phyloP scores from a whole-genome alignment of 2,888 invertebrate species.

The Calliopum simillimum region DNA sequence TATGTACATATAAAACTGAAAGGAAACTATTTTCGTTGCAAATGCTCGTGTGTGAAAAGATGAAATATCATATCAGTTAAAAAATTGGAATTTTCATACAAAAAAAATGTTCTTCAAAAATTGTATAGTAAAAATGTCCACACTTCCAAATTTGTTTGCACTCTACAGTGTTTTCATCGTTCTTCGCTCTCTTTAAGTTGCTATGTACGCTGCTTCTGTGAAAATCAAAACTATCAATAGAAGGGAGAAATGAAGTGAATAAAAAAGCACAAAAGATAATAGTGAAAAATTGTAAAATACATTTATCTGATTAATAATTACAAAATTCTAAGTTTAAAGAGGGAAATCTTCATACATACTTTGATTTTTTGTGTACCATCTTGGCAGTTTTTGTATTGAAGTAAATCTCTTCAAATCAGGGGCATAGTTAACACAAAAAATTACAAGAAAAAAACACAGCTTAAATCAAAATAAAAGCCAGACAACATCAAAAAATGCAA shows the following conservation, averaged over 20 bases:
- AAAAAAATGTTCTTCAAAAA: not conserved
- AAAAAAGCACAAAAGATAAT: constrained; percentile 22
- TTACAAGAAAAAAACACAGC: too few species aligned
- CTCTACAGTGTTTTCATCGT: constrained; percentile 20
- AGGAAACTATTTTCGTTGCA: too few species aligned
- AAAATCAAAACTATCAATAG: not conserved
- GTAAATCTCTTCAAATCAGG: too few species aligned
- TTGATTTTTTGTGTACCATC: too few species aligned
- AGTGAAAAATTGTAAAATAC: constrained; percentile 27
- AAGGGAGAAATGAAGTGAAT: constrained; percentile 21
- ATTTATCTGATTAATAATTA: constrained; percentile 4
- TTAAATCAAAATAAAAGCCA: too few species aligned
- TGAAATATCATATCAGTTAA: not conserved
- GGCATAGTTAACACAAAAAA: too few species aligned
- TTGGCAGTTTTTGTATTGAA: too few species aligned
- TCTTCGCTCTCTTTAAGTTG: not conserved
- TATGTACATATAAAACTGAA: too few species aligned
- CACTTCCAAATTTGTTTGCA: constrained; percentile 21
- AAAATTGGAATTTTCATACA: not conserved
- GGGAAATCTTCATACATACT: not conserved
- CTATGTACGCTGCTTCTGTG: not conserved
- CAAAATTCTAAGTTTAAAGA: constrained; percentile 10
- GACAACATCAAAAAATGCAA: too few species aligned
- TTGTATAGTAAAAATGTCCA: not conserved
- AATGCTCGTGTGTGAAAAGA: not conserved